Evolutionary conservation across 2,797 vertebrate genomes (phyloP).

Genomic region (Amniataba percoides): DNA sequence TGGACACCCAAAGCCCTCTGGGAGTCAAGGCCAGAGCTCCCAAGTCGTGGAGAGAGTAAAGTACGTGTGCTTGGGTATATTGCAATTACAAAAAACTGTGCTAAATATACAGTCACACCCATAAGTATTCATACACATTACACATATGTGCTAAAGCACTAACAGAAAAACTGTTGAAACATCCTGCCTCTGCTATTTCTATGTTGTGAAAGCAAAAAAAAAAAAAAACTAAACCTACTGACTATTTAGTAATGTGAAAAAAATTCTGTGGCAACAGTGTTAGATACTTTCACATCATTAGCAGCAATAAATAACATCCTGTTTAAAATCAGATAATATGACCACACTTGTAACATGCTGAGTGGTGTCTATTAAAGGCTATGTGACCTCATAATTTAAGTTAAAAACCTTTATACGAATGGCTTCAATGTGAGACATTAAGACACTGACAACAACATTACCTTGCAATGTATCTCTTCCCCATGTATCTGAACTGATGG

Average conservation of each 20-base stretch:
- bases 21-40: conserved; percentile 84
- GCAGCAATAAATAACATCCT: no score
- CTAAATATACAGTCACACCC: conserved; percentile 11
- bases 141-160: no score
- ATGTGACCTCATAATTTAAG: background rate
- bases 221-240: background rate
- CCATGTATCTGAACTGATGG: conserved; percentile 99
- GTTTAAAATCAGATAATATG: background rate
- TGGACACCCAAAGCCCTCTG: conserved; percentile 82
- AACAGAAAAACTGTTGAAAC: background rate
- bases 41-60: conserved; percentile 24
- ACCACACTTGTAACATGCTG: background rate
- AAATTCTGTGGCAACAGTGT: no score
- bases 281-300: background rate
- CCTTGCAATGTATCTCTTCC: conserved; percentile 98
- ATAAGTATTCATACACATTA: background rate
- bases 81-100: conserved; percentile 10
- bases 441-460: conserved; percentile 85
- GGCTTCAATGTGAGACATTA: background rate
- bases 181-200: background rate
- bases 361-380: background rate
- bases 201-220: background rate
- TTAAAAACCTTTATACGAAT: background rate
- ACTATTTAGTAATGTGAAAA: background rate
- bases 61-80: conserved; percentile 6